Base-by-base conservation (phyloP, 2,113 vertebrate species). In the Cairina moschata region DNA sequence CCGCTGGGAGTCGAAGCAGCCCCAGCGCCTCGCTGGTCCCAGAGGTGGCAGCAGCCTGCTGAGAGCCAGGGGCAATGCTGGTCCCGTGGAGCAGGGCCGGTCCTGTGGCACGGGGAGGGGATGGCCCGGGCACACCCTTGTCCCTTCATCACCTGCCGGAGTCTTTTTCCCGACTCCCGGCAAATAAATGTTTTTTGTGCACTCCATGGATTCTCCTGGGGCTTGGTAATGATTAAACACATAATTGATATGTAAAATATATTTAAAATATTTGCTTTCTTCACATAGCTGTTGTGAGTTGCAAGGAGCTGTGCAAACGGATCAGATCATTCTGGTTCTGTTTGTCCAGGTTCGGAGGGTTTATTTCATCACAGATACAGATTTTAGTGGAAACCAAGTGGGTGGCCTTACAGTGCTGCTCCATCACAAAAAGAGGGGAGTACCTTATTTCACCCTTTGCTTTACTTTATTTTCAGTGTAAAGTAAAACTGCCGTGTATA, bases 401-500 rank as follows among this genome's bases (percentile, higher is more conserved):
- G 26, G 38, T 52, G 67, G 58, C 82, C 48, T 56, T 36, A 72
- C 67, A 26, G 3, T 8, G 77, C 86, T 86, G 83, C 84, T 85
- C 3, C 1, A 25, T 36, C 48, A 1, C 14, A 16, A 7, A 60
- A 5, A 36, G 78, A 28, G 22, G 40, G 66, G 56, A 72, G 20
- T 29, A 40, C 28, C 5, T 5, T 29, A 28, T 72, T 40, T 85
- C n/a, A 82, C 66, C 71, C 73, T 86, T 84, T 0, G 0, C 32
- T 42, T 85, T 68, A 26, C 26, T 72, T 62, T 55, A 6, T 94
- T 96, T 81, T 58, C 77, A 46, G 29, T 81, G 92, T 90, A 59
- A 88, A 91, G 65, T 86, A 66, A 20, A 67, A 85, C 77, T 76
- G 68, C 71, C 94, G 92, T 94, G 86, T 50, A 94, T 83, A 86